These are phyloP conservation scores for Onychomys torridus DNA, from an alignment of 2,797 vertebrate species.

Conservation along the genomic window DNA sequence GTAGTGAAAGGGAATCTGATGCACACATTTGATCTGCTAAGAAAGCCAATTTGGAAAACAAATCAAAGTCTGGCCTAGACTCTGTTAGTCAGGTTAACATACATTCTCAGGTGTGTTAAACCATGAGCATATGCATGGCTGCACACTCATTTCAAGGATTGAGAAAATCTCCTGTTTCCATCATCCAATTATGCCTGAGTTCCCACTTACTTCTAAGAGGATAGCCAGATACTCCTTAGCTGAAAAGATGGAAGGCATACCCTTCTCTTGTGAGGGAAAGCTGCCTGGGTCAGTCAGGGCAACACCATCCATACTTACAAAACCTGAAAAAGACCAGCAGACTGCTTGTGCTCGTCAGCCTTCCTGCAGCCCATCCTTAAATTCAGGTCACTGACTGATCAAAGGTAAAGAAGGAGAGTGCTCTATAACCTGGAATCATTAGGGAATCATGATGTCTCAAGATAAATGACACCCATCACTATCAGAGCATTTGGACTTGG, in stretches of 20 bases:
- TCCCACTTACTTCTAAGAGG: conserved; percentile 29
- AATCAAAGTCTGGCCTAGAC: conserved; percentile 4
- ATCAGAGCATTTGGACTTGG: neutral
- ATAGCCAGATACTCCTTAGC: neutral
- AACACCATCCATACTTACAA: neutral
- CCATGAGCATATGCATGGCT: rapidly evolving
- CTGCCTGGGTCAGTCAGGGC: neutral
- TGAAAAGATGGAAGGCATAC: neutral
- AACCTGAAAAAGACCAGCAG: neutral
- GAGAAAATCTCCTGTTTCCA: neutral
- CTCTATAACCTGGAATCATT: neutral
- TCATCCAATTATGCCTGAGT: neutral
- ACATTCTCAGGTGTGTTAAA: conserved; percentile 37
- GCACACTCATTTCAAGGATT: neutral
- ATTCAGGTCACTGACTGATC: neutral
- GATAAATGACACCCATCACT: neutral
- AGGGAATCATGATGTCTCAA: neutral
- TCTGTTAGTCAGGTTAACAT: neutral
- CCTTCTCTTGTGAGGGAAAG: conserved; percentile 36
- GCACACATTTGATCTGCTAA: conserved; percentile 50
- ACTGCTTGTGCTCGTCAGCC: neutral
- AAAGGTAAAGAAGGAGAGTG: neutral
- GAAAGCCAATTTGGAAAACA: conserved; percentile 34
- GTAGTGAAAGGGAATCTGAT: conserved; percentile 33
- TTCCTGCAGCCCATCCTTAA: neutral